Evolutionary conservation across 2,888 invertebrate genomes (phyloP), one percentile per base, ranked within the genome.

Genomic region (Eudasyphora cyanicolor): DNA sequence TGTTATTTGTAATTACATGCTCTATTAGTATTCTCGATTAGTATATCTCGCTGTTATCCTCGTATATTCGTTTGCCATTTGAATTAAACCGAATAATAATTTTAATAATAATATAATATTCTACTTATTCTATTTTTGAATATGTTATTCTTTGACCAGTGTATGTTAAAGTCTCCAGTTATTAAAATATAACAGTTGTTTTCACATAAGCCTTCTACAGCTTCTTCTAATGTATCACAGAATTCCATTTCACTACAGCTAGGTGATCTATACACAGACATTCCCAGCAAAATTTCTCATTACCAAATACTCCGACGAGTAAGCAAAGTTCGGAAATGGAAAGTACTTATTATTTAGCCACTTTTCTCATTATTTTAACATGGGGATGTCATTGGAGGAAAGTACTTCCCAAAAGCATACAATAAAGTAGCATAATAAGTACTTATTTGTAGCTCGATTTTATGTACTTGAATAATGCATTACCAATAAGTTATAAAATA

Each of bases 121-220:
- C 38, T n/a, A n/a, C n/a, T n/a, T n/a, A 32, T 54, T 73, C 32
- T 2, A 35, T 35, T 73, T 24, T 57, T 74, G 24, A 60, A 74
- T n/a, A 24, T 2, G 1, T 1, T n/a, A 45, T 69, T 69, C 17
- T 27, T 17, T 1, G 29, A 51, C 71, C 71, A 73, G 17, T 73
- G 35, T 21, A 73, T 73, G 17, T 73, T 73, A 35, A 73, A 73
- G 32, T 73, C 29, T 1, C 54, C 71, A 6, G 51, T 73, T 54
- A 73, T 73, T 6, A 73, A 7, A 35, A 57, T 24, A 24, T 60
- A 17, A 38, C 29, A n/a, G 64, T 38, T 38, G 14, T 19, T 4
- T 35, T 38, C 38, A 38, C 42, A n/a, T 19, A 64, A 21, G 19
- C 38, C 4, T 42, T 64, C 64, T 38, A 17, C n/a, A 19, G 10